Evolutionary conservation across 1,140 invertebrate species (phyloP), one percentile per base, ranked within the genome.

Genomic region (Drosophila tropicalis): DNA sequence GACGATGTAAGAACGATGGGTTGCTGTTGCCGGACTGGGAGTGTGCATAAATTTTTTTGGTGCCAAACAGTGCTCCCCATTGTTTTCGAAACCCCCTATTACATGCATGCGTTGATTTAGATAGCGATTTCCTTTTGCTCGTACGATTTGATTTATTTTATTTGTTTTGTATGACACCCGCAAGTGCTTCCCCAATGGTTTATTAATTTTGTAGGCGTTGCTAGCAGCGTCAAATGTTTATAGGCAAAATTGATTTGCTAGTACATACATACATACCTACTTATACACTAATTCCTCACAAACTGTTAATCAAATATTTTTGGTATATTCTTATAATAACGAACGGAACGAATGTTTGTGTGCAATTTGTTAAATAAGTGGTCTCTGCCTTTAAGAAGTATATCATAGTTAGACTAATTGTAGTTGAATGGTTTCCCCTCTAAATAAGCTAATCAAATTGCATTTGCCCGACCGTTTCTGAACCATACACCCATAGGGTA

Each of bases 91-190:
- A 12, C 41, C 17, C 39, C 47, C 68, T 51, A 60, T 77, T 67
- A 81, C 79, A 85, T 79, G 68, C 71, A 76, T 69, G 62, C 81
- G 67, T 80, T 81, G 62, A 71, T 84, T 81, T 72, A 64, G 72
- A 89, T 71, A 83, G 83, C 76, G 84, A 83, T 89, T 87, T 87
- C 80, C 80, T 89, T 72, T 79, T 74, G 72, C 64, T 80, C 64
- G 61, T 41, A 47, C 76, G 79, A 91, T 91, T 91, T 91, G 89
- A 91, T 91, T 91, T 91, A 91, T 91, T 91, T 91, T 91, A 91
- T 91, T 91, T 91, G 89, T 73, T 89, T 89, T 91, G 74, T 89
- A 78, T 90, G 84, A 84, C 89, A 90, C 89, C 77, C 83, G 89
- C 87, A 90, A 90, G 77, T 90, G 78, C 72, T 90, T 72, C 69